Base-by-base conservation (phyloP, 2,113 vertebrate genomes). In the Casuarius casuarius region DNA sequence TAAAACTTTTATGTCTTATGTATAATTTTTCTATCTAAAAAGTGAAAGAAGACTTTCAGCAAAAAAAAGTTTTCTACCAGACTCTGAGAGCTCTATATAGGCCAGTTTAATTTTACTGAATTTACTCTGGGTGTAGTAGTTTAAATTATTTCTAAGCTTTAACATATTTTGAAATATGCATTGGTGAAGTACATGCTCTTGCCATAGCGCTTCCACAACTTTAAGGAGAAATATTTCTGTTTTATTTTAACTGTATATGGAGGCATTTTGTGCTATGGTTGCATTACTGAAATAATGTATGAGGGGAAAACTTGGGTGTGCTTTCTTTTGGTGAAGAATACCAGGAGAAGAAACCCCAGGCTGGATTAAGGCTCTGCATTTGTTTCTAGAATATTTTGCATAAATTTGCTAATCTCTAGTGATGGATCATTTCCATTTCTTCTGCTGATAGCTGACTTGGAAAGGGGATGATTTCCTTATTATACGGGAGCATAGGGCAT, bases 1-100 rank as follows among this genome's bases (percentile, higher is more conserved):
- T 54, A 85, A 89, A 88, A 83, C 18, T 80, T 84, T 71, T 51
- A 25, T 80, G 29, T 72, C 66, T 90, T 91, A 14, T 74, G 12
- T 84, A 6, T 63, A 14, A 42, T 7, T 8, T 49, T 72, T 13
- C 12, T 3, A 7, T 9, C 21, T 59, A 54, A 91, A 76, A 95
- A 40, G 8, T 73, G 18, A 68, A 52, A 46, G 40, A 72, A 81
- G 40, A 56, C 13, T 88, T 93, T 3, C 21, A 79, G 23, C 3
- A 62, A 25, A 62, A 35, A n/a, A 35, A 87, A 85, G 18, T 87
- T 93, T 95, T 84, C 29, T 81, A 19, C 4, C 8, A 51, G 7
- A 20, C 7, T 46, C 33, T 58, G 71, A 66, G 7, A 19, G 73
- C 7, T 76, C 33, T 9, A 2, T 35, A 13, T 33, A 62, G 12